phyloP scores from a whole-genome alignment of 1,140 invertebrate genomes.

The Bicyclus anynana region DNA sequence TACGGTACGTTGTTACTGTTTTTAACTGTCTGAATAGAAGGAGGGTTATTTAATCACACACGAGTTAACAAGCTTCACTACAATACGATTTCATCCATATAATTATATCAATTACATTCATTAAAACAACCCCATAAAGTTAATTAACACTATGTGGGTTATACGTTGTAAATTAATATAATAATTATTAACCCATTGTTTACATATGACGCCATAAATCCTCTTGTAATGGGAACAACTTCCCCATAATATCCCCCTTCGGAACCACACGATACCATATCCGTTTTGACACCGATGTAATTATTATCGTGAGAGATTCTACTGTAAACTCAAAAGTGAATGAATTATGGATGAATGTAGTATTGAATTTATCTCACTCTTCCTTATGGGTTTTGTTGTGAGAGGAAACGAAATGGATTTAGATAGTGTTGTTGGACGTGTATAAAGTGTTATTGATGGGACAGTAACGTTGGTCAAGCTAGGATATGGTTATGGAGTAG shows the following conservation, averaged over 20 bases:
- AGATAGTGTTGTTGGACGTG: slow-evolving; percentile 21
- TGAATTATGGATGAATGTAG: slow-evolving; percentile 32
- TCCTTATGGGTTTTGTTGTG: slow-evolving; percentile 2
- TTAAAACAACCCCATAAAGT: background rate
- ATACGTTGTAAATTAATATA: slow-evolving; percentile 11
- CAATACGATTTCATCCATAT: too few relatives aligned
- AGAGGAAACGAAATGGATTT: slow-evolving; percentile 24
- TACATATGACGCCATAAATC: slow-evolving; percentile 44
- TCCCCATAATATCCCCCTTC: slow-evolving; percentile 40
- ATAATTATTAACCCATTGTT: slow-evolving; percentile 5
- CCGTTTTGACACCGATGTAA: slow-evolving; percentile 59
- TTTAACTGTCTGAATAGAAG: too few relatives aligned
- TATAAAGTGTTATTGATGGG: slow-evolving; percentile 39
- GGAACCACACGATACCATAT: slow-evolving; percentile 41
- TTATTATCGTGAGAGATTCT: slow-evolving; percentile 53
- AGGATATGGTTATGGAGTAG: slow-evolving; percentile 6
- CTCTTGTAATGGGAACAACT: slow-evolving; percentile 29
- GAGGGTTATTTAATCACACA: too few relatives aligned
- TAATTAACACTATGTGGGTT: slow-evolving; percentile 16
- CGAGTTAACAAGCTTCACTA: too few relatives aligned
- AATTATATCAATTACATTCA: too few relatives aligned
- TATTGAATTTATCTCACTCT: slow-evolving; percentile 36
- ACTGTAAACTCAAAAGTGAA: slow-evolving; percentile 32
- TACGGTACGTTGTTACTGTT: too few relatives aligned
- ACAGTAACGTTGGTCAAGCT: slow-evolving; percentile 22